These are phyloP conservation scores for Bombylius major DNA, from an alignment of 2,888 invertebrate genomes.

Conservation along the genomic window DNA sequence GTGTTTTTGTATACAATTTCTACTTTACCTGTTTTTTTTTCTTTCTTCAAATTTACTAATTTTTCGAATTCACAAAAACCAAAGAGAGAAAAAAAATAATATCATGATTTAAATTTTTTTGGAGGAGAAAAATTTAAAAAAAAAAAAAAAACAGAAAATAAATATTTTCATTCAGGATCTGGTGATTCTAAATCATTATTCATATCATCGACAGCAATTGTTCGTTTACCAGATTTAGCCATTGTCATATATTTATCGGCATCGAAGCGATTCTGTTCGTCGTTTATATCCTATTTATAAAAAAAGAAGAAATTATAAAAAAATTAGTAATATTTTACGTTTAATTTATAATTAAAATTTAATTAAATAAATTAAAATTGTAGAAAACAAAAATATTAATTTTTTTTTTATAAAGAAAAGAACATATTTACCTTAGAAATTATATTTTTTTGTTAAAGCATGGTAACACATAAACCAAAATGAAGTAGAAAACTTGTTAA, in stretches of 20 bases:
- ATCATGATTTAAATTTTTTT: too few relatives aligned
- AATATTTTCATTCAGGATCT: constrained; percentile 17
- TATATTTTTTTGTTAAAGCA: too few relatives aligned
- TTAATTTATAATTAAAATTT: not conserved
- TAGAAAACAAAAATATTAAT: not conserved
- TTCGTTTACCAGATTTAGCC: constrained; percentile 32
- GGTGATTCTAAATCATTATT: constrained; percentile 24
- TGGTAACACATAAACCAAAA: too few relatives aligned
- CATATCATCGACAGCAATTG: constrained; percentile 29
- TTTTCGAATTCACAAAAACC: too few relatives aligned
- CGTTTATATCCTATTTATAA: constrained; percentile 28
- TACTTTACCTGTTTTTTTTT: too few relatives aligned
- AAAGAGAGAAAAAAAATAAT: too few relatives aligned
- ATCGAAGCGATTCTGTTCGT: constrained; percentile 35
- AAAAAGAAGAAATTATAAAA: not conserved
- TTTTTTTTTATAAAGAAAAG: not conserved
- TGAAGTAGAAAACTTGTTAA: too few relatives aligned
- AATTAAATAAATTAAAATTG: not conserved
- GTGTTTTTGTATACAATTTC: too few relatives aligned
- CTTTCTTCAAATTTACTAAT: too few relatives aligned
- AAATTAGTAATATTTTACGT: not conserved
- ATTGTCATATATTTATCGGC: constrained; percentile 34
- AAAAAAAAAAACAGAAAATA: too few relatives aligned
- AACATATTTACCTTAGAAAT: not conserved
- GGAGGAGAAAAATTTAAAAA: too few relatives aligned